Conservation (phyloP, 1,140 invertebrate genomes). For the Leptoteleia sp. region DNA sequence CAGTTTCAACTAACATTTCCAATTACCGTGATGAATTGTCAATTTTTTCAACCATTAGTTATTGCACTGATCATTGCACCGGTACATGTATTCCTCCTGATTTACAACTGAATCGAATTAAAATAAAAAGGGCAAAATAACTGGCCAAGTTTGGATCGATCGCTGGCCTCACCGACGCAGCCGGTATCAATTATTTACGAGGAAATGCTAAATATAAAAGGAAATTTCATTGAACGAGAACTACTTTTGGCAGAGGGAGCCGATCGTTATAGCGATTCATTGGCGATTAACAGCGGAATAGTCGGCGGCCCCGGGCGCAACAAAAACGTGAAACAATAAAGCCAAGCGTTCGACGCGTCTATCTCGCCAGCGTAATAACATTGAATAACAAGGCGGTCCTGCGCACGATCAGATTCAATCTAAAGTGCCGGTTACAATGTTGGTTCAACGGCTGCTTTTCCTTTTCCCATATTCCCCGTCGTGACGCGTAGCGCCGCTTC, state of each 20-base stretch:
- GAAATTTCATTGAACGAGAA: constrained; percentile 60
- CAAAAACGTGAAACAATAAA: constrained; percentile 35
- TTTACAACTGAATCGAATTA: too few species aligned
- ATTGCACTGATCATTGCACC: too few species aligned
- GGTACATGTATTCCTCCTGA: constrained; percentile 7
- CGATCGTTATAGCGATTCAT: constrained; percentile 48
- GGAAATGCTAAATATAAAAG: too few species aligned
- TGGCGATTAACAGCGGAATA: constrained; percentile 41
- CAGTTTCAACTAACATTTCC: too few species aligned
- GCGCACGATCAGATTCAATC: constrained; percentile 65
- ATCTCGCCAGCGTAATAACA: constrained; percentile 39
- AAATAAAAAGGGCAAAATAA: too few species aligned
- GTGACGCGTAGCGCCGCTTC: constrained; percentile 16
- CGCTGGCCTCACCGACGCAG: too few species aligned
- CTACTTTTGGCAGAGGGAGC: constrained; percentile 62
- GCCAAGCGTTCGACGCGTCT: constrained; percentile 14
- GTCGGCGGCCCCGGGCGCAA: constrained; percentile 25
- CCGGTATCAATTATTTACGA: too few species aligned
- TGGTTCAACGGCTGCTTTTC: constrained; percentile 41
- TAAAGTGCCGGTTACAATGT: constrained; percentile 68
- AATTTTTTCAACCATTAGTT: too few species aligned
- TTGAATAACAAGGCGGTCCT: constrained; percentile 68
- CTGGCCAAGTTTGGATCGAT: too few species aligned
- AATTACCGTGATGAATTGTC: too few species aligned
- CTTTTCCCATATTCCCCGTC: constrained; percentile 44